A percentile compares a stretch with the other conserved stretches of the same genome.
Conservation (phyloP, 2,888 invertebrate genomes). For the Thymelicus lineola region DNA sequence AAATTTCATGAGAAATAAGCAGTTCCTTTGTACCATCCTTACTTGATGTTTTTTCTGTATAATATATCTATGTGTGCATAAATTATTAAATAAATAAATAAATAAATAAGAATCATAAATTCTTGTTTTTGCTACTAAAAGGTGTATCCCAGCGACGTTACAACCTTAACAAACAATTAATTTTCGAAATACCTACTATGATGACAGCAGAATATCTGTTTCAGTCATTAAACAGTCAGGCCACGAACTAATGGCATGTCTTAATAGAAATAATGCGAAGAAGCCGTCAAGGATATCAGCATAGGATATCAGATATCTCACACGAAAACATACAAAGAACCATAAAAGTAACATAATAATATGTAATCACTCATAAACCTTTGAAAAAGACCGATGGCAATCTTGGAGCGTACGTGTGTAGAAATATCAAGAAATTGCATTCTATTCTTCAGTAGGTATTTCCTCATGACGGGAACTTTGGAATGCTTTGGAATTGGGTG, state of each 20-base stretch:
- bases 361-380: conserved; percentile 46
- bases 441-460: background rate
- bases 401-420: conserved; percentile 63
- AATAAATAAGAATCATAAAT: too few relatives aligned
- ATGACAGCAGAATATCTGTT: conserved; percentile 1
- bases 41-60: too few relatives aligned
- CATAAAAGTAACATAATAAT: conserved; percentile 43
- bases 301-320: conserved; percentile 55
- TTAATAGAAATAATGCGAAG: conserved; percentile 21
- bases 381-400: conserved; percentile 55
- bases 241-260: conserved; percentile 24
- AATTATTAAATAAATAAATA: too few relatives aligned
- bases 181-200: background rate
- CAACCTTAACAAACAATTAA: conserved; percentile 14
- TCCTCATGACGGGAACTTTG: conserved; percentile 6
- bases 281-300: conserved; percentile 52
- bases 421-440: conserved; percentile 47
- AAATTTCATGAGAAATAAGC: too few relatives aligned
- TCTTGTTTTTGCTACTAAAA: background rate
- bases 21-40: too few relatives aligned
- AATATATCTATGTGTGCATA: too few relatives aligned
- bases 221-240: conserved; percentile 4
- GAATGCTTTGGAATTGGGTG: background rate
- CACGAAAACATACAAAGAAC: conserved; percentile 48
- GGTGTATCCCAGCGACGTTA: background rate